These are phyloP conservation scores for Procavia capensis DNA, from an alignment of 2,113 vertebrate species.

Conservation along the genomic window DNA sequence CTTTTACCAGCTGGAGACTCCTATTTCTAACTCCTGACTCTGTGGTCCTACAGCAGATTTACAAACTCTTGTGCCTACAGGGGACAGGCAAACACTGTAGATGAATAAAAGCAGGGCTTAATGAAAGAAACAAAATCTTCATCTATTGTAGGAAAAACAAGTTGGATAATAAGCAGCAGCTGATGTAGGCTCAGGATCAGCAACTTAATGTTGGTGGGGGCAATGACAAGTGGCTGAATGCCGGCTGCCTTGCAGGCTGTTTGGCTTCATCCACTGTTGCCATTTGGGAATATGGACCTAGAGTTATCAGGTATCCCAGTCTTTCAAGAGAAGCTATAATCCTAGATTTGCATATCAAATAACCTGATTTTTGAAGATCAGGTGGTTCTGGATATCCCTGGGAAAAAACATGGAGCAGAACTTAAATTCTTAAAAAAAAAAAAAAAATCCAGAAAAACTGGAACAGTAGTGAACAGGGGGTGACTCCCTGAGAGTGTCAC, in stretches of 20 bases:
- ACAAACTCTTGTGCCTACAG: background rate
- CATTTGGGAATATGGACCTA: background rate
- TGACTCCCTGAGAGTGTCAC: too few species aligned
- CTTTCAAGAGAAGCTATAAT: conserved; percentile 12
- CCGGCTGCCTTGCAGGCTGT: too few species aligned
- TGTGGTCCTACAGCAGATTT: background rate
- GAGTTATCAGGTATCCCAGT: background rate
- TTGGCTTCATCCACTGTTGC: background rate
- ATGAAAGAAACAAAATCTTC: background rate
- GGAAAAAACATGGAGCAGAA: too few species aligned
- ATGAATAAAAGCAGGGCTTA: conserved; percentile 8
- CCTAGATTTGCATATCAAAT: background rate
- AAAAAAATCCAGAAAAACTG: too few species aligned
- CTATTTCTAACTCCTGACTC: background rate
- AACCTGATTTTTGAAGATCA: background rate
- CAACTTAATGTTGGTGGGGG: background rate
- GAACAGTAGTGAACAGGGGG: too few species aligned
- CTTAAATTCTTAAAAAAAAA: too few species aligned
- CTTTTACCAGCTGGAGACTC: background rate
- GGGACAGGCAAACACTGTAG: background rate
- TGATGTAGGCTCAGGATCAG: background rate
- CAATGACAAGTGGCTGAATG: background rate
- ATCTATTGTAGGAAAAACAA: background rate
- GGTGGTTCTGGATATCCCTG: too few species aligned
- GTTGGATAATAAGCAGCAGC: background rate